A percentile compares a stretch with the other conserved stretches of the same genome.
Conservation (phyloP, 1,140 invertebrate species). For the Diorhabda carinulata region DNA sequence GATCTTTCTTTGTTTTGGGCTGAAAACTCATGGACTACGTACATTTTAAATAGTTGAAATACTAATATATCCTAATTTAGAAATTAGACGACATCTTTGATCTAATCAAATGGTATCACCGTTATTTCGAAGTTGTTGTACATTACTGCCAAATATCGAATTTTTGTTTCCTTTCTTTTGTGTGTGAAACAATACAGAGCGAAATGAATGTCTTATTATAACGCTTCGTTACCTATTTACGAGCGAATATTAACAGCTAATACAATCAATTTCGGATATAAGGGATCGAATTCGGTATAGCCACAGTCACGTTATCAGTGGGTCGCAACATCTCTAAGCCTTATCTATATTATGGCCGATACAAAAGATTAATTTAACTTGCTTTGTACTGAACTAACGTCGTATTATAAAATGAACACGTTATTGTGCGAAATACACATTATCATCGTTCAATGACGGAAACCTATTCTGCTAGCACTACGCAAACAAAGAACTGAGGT, state of each 20-base stretch:
- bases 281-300: neutral
- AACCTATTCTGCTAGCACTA: neutral
- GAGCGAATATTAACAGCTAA: neutral
- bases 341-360: neutral
- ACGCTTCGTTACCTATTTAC: neutral
- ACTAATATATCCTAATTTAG: no score
- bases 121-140: no score
- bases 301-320: neutral
- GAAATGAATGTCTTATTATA: neutral
- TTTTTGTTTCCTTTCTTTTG: no score
- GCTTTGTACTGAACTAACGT: neutral
- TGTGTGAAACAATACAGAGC: neutral
- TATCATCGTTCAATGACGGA: neutral
- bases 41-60: no score
- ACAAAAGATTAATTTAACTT: neutral
- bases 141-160: no score
- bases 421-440: neutral
- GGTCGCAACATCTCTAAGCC: neutral
- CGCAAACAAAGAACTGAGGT: no score
- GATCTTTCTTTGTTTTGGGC: no score
- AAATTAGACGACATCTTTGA: no score
- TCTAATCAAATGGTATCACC: no score
- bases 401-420: neutral
- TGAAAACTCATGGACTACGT: no score
- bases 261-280: constrained; percentile 3